A percentile compares a stretch with the other conserved stretches of the same genome.
These are phyloP conservation scores for Xenops minutus DNA, from an alignment of 2,797 vertebrate genomes.

Conservation along the genomic window DNA sequence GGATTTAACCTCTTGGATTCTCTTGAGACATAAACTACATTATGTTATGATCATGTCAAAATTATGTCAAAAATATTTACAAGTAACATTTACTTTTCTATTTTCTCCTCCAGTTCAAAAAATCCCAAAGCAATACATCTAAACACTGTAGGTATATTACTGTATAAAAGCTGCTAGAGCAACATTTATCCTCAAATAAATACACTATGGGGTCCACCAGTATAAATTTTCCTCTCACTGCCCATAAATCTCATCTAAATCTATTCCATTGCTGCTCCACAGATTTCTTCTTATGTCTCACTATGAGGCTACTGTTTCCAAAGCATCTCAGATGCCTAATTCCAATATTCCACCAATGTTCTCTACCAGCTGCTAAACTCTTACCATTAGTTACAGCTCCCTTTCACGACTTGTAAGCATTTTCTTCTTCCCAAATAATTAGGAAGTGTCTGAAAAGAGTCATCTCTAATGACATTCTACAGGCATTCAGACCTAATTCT, in stretches of 20 bases:
- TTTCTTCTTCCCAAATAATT: neutral
- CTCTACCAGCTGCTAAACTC: neutral
- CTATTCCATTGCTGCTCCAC: neutral
- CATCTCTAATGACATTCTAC: neutral
- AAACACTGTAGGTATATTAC: neutral
- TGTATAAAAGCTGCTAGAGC: neutral
- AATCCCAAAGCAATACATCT: constrained; percentile 10
- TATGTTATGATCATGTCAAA: neutral
- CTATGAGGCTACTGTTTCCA: neutral
- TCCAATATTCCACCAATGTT: neutral
- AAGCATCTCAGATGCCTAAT: neutral
- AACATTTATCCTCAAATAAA: neutral
- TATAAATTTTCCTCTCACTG: neutral
- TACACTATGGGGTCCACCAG: neutral
- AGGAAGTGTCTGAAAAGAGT: neutral
- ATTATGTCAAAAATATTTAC: neutral
- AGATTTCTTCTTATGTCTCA: neutral
- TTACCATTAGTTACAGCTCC: neutral
- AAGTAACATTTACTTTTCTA: constrained; percentile 1
- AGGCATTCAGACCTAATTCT: neutral
- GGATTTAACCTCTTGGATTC: neutral
- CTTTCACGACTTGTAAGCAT: neutral
- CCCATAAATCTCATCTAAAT: neutral
- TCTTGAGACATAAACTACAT: neutral
- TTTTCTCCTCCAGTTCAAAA: constrained; percentile 10